Conservation (phyloP, 2,113 vertebrate genomes). For the Formicarius rufipectus region DNA sequence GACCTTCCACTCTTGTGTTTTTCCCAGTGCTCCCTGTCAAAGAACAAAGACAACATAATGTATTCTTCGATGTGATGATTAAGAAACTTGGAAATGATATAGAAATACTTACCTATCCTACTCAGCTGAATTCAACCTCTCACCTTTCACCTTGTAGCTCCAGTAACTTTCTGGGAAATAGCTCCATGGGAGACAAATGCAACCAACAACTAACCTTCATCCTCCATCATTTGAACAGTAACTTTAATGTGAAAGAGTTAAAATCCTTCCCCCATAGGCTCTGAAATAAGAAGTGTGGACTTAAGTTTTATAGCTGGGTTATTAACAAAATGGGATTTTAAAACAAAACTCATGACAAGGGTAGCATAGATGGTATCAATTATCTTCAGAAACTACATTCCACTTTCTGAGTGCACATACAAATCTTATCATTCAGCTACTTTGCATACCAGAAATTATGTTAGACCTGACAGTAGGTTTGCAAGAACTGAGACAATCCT, state of each 20-base stretch:
- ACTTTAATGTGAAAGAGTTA: background rate
- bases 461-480: background rate
- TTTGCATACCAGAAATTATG: fast-evolving
- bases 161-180: background rate
- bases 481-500: background rate
- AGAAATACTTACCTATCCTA: background rate
- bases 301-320: background rate
- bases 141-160: background rate
- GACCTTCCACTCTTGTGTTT: background rate
- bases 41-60: background rate
- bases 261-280: background rate
- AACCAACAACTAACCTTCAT: background rate
- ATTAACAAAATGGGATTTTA: background rate
- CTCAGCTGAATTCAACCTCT: background rate
- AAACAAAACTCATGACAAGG: background rate
- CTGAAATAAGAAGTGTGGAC: background rate
- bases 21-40: background rate
- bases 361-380: fast-evolving
- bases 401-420: background rate
- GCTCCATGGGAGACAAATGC: background rate
- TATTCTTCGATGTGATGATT: background rate
- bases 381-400: background rate
- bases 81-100: fast-evolving
- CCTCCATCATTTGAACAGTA: background rate
- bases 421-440: background rate